Evolutionary conservation across 1,140 invertebrate species (phyloP).

Genomic region (Tetranychus cinnabarinus): DNA sequence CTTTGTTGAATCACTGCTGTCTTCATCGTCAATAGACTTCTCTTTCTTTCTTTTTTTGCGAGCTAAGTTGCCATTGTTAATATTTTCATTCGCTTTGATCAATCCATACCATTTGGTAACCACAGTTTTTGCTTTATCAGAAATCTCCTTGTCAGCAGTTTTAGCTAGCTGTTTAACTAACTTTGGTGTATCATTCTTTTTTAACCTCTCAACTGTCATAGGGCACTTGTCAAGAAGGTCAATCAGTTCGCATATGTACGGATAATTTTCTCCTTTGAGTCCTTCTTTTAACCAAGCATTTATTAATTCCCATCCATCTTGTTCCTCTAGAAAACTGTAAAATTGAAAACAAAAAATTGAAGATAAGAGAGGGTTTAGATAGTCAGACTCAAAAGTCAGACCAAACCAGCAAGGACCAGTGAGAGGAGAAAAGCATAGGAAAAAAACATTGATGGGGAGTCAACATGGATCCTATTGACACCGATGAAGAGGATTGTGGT

Average conservation of each 20-base stretch:
- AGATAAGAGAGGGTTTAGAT: slow-evolving; percentile 1
- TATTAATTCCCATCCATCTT: slow-evolving; percentile 66
- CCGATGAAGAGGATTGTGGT: neutral
- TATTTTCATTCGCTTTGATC: neutral
- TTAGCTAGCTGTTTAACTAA: slow-evolving; percentile 37
- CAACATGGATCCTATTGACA: neutral
- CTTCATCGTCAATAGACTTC: neutral
- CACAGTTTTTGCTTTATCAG: slow-evolving; percentile 6
- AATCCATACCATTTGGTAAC: slow-evolving; percentile 9
- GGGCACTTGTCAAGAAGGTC: slow-evolving; percentile 57
- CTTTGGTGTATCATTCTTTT: slow-evolving; percentile 71
- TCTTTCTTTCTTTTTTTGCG: slow-evolving; percentile 7
- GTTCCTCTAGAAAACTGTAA: slow-evolving; percentile 45
- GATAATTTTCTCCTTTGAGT: slow-evolving; percentile 45
- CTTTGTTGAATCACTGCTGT: neutral
- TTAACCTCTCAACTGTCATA: slow-evolving; percentile 62
- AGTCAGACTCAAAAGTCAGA: slow-evolving; percentile 17
- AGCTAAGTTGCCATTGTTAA: neutral
- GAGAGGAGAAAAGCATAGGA: neutral
- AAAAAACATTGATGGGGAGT: neutral
- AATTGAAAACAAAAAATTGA: slow-evolving; percentile 7
- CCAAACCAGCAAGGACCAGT: neutral
- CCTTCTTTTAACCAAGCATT: slow-evolving; percentile 49
- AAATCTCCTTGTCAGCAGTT: slow-evolving; percentile 3
- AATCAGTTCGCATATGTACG: slow-evolving; percentile 57